phyloP scores from a whole-genome alignment of 2,113 vertebrate genomes.

The Speoplatyrhinus poulsoni region DNA sequence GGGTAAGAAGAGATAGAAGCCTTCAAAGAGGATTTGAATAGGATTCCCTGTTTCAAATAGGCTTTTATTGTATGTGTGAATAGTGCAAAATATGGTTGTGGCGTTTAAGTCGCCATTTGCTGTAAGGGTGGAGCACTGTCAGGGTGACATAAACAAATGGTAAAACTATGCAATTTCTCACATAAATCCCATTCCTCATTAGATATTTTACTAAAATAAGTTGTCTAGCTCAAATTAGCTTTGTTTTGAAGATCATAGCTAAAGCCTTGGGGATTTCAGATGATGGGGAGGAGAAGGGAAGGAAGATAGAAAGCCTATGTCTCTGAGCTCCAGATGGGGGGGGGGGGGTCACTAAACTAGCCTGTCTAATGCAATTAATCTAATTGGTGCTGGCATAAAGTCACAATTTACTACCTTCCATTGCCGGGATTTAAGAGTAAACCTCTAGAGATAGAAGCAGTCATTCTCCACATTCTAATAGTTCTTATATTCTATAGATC shows the following conservation, averaged over 20 bases:
- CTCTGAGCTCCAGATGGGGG: constrained; percentile 85
- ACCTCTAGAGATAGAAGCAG: constrained; percentile 59
- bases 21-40: constrained; percentile 36
- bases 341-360: constrained; percentile 86
- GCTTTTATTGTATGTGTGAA: constrained; percentile 26
- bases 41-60: background rate
- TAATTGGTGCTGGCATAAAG: constrained; percentile 89
- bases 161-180: background rate
- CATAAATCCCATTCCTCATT: too few relatives aligned
- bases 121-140: background rate
- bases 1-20: constrained; percentile 51
- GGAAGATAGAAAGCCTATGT: constrained; percentile 79
- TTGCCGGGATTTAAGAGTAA: constrained; percentile 72
- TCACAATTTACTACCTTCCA: constrained; percentile 96
- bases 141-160: background rate
- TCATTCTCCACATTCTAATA: too few relatives aligned
- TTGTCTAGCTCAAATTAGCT: constrained; percentile 12
- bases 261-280: constrained; percentile 50
- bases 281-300: constrained; percentile 48
- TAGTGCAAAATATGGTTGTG: constrained; percentile 14
- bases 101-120: constrained; percentile 13
- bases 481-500: background rate
- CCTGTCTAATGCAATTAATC: constrained; percentile 94
- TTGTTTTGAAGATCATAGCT: constrained; percentile 51
- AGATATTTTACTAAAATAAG: too few relatives aligned